phyloP scores from a whole-genome alignment of 2,113 vertebrate genomes.

The Xyrauchen texanus region DNA sequence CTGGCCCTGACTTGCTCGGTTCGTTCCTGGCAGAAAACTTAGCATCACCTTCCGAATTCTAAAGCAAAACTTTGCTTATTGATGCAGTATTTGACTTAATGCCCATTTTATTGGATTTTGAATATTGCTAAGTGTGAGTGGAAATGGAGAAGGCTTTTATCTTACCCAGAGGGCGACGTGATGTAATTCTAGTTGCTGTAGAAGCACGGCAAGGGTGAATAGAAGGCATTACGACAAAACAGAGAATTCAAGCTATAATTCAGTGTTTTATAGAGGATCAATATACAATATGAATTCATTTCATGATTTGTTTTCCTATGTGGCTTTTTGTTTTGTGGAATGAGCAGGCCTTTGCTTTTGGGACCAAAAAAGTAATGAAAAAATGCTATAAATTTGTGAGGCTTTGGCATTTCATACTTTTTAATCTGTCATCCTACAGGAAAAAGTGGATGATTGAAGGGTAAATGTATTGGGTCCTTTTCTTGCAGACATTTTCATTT shows the following conservation, averaged over 20 bases:
- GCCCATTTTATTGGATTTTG: slow-evolving; percentile 62
- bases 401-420: slow-evolving; percentile 12
- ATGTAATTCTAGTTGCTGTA: slow-evolving; percentile 36
- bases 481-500: not conserved
- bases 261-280: slow-evolving; percentile 48
- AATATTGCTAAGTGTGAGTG: slow-evolving; percentile 69
- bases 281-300: slow-evolving; percentile 52
- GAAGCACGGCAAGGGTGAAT: slow-evolving; percentile 49
- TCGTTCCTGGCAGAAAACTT: slow-evolving; percentile 9
- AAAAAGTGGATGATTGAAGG: not conserved
- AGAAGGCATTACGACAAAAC: slow-evolving; percentile 54
- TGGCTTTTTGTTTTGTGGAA: not conserved
- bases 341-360: not conserved
- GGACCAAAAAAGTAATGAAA: not conserved
- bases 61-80: slow-evolving; percentile 29
- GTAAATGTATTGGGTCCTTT: too few relatives aligned
- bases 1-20: not conserved
- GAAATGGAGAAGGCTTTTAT: slow-evolving; percentile 54
- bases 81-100: slow-evolving; percentile 57
- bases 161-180: slow-evolving; percentile 28
- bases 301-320: slow-evolving; percentile 26
- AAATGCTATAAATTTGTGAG: not conserved
- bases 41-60: not conserved
- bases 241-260: slow-evolving; percentile 52
- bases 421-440: not conserved